Percentiles rank a stretch among this genome's conserved stretches.
phyloP scores from a whole-genome alignment of 1,140 invertebrate genomes.

The Vollenhovia emeryi region DNA sequence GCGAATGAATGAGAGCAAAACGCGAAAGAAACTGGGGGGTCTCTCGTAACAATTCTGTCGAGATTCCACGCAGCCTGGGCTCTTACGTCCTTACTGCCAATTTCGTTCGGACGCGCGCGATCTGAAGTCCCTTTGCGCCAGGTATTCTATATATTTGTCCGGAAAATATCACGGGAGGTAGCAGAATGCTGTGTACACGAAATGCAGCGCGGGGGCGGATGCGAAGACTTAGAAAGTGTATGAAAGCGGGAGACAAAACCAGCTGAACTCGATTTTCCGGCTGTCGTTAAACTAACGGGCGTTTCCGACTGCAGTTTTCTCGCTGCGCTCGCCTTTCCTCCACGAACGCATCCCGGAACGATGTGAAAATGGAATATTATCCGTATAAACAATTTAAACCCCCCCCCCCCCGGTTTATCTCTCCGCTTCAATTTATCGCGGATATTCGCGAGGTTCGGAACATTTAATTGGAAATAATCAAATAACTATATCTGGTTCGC shows the following conservation, averaged over 20 bases:
- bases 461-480: not conserved
- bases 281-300: slow-evolving; percentile 49
- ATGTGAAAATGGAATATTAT: slow-evolving; percentile 48
- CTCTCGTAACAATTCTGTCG: not conserved
- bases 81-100: not conserved
- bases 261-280: slow-evolving; percentile 45
- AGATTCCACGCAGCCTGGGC: not conserved
- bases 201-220: slow-evolving; percentile 5
- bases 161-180: slow-evolving; percentile 13
- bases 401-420: too few species aligned
- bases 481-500: not conserved
- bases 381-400: slow-evolving; percentile 33
- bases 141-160: not conserved
- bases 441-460: not conserved
- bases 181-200: not conserved
- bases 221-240: slow-evolving; percentile 30
- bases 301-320: slow-evolving; percentile 48
- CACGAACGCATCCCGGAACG: not conserved
- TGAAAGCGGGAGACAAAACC: slow-evolving; percentile 33
- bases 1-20: not conserved
- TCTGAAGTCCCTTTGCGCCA: not conserved
- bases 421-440: not conserved
- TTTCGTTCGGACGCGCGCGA: not conserved
- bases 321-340: slow-evolving; percentile 13
- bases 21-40: not conserved